Evolutionary conservation across 2,113 vertebrate species (phyloP).

Genomic region (Prionailurus bengalensis): DNA sequence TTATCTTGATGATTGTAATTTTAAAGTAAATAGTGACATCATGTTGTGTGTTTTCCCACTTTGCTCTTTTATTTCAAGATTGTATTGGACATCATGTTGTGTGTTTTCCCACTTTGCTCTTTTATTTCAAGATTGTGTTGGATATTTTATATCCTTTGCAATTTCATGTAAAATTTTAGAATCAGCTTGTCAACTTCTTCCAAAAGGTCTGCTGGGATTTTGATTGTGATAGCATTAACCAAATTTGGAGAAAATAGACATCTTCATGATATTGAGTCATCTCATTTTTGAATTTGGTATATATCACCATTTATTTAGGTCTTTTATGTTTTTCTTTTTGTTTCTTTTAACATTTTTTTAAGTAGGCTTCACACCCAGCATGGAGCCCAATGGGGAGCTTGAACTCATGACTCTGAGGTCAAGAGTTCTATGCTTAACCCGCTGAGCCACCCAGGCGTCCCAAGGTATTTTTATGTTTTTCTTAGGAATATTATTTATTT

Average conservation of each 20-base stretch:
- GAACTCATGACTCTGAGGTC: no score
- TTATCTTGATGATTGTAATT: background rate
- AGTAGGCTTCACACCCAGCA: no score
- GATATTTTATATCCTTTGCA: background rate
- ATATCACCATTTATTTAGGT: background rate
- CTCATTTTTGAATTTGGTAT: background rate
- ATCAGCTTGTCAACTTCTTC: background rate
- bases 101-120: background rate
- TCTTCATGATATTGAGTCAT: background rate
- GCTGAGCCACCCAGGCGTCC: no score
- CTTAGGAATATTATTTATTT: constrained; percentile 33
- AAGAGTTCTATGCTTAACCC: no score
- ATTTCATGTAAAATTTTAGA: constrained; percentile 17
- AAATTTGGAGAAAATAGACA: background rate
- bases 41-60: background rate
- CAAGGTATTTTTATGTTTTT: background rate
- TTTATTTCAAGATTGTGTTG: constrained; percentile 1
- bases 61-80: constrained; percentile 21
- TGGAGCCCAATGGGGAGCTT: no score
- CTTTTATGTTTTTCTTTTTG: background rate
- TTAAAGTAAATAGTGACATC: constrained; percentile 59
- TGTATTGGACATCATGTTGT: background rate
- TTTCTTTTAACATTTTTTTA: no score
- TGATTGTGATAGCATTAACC: background rate
- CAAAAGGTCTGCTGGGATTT: background rate